Evolutionary conservation across 2,113 vertebrate species (phyloP).

Genomic region (Electrona antarctica): DNA sequence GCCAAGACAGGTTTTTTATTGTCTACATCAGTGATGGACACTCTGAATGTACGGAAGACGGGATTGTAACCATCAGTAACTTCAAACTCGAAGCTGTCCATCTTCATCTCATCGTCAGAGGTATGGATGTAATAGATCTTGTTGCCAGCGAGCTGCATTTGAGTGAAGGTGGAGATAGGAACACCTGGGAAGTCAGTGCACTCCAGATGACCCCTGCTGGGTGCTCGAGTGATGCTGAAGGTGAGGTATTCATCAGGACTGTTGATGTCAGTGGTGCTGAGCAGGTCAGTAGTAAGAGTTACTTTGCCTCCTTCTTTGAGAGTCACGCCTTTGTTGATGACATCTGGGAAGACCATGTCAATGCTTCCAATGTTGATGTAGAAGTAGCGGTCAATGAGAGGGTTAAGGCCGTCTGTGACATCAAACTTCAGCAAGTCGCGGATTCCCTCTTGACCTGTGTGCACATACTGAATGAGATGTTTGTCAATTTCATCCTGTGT

Average conservation of each 20-base stretch:
- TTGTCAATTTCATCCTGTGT: constrained; percentile 92
- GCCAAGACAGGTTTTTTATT: constrained; percentile 95
- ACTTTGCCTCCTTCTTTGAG: constrained; percentile 94
- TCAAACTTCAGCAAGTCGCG: constrained; percentile 96
- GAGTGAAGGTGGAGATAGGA: constrained; percentile 91
- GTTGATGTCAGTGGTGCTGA: constrained; percentile 95
- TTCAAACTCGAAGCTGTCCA: constrained; percentile 98
- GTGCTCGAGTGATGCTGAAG: constrained; percentile 92
- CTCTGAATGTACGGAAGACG: constrained; percentile 93
- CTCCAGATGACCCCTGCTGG: constrained; percentile 91
- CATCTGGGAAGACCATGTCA: constrained; percentile 93
- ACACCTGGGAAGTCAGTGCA: constrained; percentile 87
- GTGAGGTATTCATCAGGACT: constrained; percentile 94
- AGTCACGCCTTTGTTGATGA: constrained; percentile 95
- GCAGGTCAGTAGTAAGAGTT: constrained; percentile 93
- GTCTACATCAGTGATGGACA: constrained; percentile 94
- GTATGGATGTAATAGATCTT: constrained; percentile 97
- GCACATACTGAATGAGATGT: constrained; percentile 86
- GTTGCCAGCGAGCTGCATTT: constrained; percentile 94
- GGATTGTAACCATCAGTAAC: constrained; percentile 96
- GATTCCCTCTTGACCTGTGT: constrained; percentile 89
- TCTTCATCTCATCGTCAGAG: constrained; percentile 94
- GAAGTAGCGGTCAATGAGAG: constrained; percentile 95
- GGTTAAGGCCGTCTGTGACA: constrained; percentile 92
- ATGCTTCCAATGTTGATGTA: constrained; percentile 90